phyloP scores from a whole-genome alignment of 2,113 vertebrate genomes.

The Rostratula benghalensis region DNA sequence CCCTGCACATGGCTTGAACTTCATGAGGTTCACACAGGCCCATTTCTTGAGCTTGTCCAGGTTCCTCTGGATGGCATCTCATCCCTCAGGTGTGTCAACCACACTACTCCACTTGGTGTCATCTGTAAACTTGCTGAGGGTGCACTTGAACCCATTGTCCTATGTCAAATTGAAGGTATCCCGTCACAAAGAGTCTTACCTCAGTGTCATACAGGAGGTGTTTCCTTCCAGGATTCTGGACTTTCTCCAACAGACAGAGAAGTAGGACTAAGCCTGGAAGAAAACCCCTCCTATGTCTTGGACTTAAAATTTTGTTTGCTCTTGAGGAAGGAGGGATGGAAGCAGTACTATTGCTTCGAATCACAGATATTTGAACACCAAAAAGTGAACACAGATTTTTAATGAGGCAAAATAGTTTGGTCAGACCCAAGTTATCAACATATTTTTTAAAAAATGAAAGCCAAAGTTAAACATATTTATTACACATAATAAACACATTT shows the following conservation, averaged over 20 bases:
- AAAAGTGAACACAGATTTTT: background rate
- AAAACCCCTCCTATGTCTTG: background rate
- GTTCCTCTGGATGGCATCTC: background rate
- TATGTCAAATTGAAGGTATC: background rate
- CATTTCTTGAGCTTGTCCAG: background rate
- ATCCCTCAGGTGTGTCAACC: background rate
- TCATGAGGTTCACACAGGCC: background rate
- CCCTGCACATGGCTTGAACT: background rate
- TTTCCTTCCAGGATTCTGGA: background rate
- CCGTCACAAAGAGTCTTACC: background rate
- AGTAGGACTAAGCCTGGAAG: background rate
- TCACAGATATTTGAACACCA: background rate
- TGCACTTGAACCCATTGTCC: background rate
- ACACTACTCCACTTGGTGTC: background rate
- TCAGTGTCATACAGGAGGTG: background rate
- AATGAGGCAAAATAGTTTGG: background rate
- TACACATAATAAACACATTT: background rate
- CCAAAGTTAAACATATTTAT: background rate
- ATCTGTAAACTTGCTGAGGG: background rate
- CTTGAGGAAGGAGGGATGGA: background rate
- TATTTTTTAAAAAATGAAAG: background rate
- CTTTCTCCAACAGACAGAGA: background rate
- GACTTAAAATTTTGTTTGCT: background rate
- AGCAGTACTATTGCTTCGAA: background rate
- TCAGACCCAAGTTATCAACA: background rate